Percentiles rank a stretch among this genome's conserved stretches.
Conservation (phyloP, 2,888 invertebrate genomes). For the Crioceris asparagi region DNA sequence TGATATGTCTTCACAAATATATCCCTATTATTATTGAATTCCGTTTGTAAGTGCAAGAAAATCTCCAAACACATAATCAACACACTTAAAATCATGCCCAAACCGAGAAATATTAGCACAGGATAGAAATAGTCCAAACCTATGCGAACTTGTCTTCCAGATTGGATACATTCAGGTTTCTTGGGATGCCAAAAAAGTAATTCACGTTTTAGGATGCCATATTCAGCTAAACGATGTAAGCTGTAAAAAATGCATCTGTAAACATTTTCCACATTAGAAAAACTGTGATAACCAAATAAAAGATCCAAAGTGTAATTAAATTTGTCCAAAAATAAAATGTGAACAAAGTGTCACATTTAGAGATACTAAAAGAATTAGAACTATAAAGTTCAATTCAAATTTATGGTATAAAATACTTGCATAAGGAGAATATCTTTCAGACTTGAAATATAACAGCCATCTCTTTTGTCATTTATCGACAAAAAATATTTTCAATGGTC, state of each 20-base stretch:
- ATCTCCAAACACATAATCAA: constrained; percentile 21
- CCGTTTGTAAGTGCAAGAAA: not conserved
- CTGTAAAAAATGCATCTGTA: constrained; percentile 22
- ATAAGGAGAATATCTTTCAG: too few relatives aligned
- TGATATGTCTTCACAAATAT: not conserved
- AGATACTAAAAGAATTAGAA: too few relatives aligned
- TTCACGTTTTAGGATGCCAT: constrained; percentile 27
- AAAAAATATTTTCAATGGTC: too few relatives aligned
- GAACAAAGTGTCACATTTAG: too few relatives aligned
- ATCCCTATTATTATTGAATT: not conserved
- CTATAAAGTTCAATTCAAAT: too few relatives aligned
- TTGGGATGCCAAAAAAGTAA: constrained; percentile 27
- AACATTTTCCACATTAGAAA: too few relatives aligned
- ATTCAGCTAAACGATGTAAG: constrained; percentile 27
- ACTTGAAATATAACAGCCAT: too few relatives aligned
- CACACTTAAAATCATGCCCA: constrained; percentile 26
- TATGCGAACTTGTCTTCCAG: constrained; percentile 20
- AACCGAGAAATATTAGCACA: constrained; percentile 21
- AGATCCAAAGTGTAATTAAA: too few relatives aligned
- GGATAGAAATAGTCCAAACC: constrained; percentile 31
- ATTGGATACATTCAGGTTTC: constrained; percentile 29
- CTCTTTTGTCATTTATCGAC: too few relatives aligned
- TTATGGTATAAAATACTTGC: too few relatives aligned
- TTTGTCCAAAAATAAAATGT: too few relatives aligned
- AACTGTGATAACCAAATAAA: too few relatives aligned